Evolutionary conservation across 1,140 invertebrate species (phyloP), one percentile per base, ranked within the genome.

Genomic region (Bilobella aurantiaca): DNA sequence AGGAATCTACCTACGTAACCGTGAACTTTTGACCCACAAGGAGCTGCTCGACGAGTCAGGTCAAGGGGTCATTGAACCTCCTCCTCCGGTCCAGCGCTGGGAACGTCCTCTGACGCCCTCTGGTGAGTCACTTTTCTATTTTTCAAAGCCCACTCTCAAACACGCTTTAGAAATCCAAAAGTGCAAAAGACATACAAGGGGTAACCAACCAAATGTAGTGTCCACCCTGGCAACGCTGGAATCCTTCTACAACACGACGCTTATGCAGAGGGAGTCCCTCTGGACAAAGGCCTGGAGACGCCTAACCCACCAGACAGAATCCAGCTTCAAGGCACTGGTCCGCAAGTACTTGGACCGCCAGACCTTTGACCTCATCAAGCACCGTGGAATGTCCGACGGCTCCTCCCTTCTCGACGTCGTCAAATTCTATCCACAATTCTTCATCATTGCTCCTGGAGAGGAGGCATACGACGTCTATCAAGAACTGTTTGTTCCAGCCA

Each of bases 401-500:
- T 37, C 57, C 2, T 68, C 64, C 2, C 47, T 73, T 5, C 49
- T 73, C n/a, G 71, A 73, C 60, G 61, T 61, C 25, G 64, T 73
- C 66, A 73, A 70, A 63, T 73, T 68, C 49, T 70, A 67, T 32
- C 71, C 71, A n/a, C 71, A 73, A 37, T 65, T 32, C 30, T 70
- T 70, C 56, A 60, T 73, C 27, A 60, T 73, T 12, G 87, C 86
- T 0, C 90, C 90, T 0, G 90, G 93, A 77, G 87, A 86, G 70
- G 88, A 91, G 73, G 82, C 85, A n/a, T 93, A 89, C 74, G 79
- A 82, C 49, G 85, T 91, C 0, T 93, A 91, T 76, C 75, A 80
- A 27, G 87, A 90, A 70, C 83, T 91, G 66, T 80, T 91, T 42
- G 82, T 84, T 63, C 89, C 89, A 0, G 77, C 91, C 1, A 84